Base-by-base conservation (phyloP, 2,888 invertebrate species). In the Eristalinus sepulchralis region DNA sequence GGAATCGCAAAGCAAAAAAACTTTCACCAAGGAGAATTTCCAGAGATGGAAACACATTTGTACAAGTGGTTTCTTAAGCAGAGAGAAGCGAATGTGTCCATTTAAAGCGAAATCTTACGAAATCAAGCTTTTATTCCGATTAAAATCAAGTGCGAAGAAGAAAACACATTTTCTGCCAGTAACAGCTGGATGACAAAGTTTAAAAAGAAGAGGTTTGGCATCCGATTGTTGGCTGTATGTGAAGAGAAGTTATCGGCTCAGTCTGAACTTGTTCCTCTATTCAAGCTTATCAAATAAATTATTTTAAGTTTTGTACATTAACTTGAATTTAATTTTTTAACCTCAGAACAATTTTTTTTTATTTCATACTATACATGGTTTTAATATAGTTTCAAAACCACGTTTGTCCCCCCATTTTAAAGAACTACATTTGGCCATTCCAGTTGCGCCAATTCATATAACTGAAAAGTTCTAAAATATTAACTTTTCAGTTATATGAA, bases 51-150 rank as follows among this genome's bases (percentile, higher is more conserved):
- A 53, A 53, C 24, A 31, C 31, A 53, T 53, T 53, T 67, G 67
- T 67, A 67, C 53, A 67, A 67, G 20, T 67, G 31, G 67, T 53
- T 67, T 67, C 53, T 67, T 36, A 63, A 22, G 63, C 63, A 34
- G 34, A 63, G 34, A 34, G 63, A 34, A 63, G 34, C 33, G 20
- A 34, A 63, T 63, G 34, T 34, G 63, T 34, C 63, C 34, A 63
- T 63, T 63, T 63, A 17, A 62, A 34, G 62, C 11, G 60, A 60
- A 60, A 60, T 31, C 31, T 31, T 31, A 36, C 36, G 63, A 63
- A 63, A 36, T 34, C 63, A 20, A 20, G 63, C 63, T 63, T 24
- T 47, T 39, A 64, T 64, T 64, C 8, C 64, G 24, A 39, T 24
- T 27, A 27, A 64, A 64, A 22, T 27, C 22, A 47, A 34, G 36